Evolutionary conservation across 2,888 invertebrate genomes (phyloP).

Genomic region (Amiota mariae): DNA sequence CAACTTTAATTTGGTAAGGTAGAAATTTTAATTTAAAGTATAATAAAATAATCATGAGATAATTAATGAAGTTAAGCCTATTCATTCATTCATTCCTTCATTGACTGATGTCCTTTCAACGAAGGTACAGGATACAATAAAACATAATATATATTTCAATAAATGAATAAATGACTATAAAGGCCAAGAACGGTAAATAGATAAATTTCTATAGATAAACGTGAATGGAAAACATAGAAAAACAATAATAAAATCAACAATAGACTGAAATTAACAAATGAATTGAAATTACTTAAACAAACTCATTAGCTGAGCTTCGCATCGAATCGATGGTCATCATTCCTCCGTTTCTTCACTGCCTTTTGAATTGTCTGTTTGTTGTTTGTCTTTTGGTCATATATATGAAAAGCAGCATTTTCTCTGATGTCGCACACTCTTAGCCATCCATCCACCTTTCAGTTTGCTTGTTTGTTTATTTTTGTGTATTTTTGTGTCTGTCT

Average conservation of each 20-base stretch:
- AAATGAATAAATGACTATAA: too few relatives aligned
- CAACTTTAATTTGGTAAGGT: too few relatives aligned
- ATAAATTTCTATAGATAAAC: too few relatives aligned
- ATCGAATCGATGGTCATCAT: not conserved
- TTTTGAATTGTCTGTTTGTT: not conserved
- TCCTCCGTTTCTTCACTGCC: not conserved
- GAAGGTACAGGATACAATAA: too few relatives aligned
- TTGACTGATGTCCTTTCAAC: too few relatives aligned
- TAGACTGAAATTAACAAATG: conserved; percentile 60
- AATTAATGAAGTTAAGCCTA: too few relatives aligned
- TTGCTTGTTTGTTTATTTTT: not conserved
- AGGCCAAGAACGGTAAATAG: not conserved
- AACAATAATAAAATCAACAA: conserved; percentile 29
- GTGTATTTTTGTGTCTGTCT: too few relatives aligned
- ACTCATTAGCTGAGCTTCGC: conserved; percentile 59
- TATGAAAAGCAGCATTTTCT: not conserved
- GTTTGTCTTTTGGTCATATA: conserved; percentile 14
- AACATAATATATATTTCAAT: too few relatives aligned
- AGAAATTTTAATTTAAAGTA: too few relatives aligned
- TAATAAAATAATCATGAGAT: too few relatives aligned
- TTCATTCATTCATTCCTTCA: too few relatives aligned
- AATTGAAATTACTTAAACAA: conserved; percentile 66
- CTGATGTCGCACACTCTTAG: not conserved
- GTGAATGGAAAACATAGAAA: not conserved
- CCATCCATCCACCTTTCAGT: not conserved